Conservation (phyloP, 2,888 invertebrate genomes). For the Ferdinandea cuprea region DNA sequence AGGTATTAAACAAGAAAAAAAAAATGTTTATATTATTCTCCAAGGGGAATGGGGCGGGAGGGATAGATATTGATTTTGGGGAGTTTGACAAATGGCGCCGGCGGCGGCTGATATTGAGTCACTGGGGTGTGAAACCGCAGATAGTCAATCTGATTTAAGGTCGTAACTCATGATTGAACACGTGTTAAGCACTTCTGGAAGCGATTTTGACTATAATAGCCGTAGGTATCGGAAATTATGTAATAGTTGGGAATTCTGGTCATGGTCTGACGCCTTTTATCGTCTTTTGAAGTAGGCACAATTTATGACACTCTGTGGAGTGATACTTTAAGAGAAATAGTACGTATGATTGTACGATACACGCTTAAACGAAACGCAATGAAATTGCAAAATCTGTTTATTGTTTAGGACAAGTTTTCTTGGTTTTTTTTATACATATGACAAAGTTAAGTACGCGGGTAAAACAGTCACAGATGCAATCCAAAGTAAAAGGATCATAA, state of each 20-base stretch:
- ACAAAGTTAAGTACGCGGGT: no score
- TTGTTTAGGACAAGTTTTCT: no score
- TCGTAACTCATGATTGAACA: constrained; percentile 5
- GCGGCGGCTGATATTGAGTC: constrained; percentile 27
- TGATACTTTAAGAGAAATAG: no score
- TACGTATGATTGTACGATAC: no score
- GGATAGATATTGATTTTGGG: constrained; percentile 18
- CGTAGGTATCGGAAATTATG: not conserved
- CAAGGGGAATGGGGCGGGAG: not conserved
- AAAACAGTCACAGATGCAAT: no score
- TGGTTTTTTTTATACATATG: no score
- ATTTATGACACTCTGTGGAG: not conserved
- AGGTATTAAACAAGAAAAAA: constrained; percentile 47
- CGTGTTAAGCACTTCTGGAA: constrained; percentile 7
- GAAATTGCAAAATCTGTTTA: no score
- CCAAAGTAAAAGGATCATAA: no score
- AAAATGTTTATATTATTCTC: constrained; percentile 8
- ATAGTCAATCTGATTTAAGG: constrained; percentile 29
- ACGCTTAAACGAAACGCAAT: no score
- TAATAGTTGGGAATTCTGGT: not conserved
- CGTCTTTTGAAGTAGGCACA: not conserved
- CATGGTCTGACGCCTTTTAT: not conserved
- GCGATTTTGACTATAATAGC: not conserved
- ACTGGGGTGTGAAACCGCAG: constrained; percentile 19
- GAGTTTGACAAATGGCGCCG: constrained; percentile 34